These are phyloP conservation scores for Trichechus manatus DNA, from an alignment of 2,113 vertebrate species.

Conservation along the genomic window DNA sequence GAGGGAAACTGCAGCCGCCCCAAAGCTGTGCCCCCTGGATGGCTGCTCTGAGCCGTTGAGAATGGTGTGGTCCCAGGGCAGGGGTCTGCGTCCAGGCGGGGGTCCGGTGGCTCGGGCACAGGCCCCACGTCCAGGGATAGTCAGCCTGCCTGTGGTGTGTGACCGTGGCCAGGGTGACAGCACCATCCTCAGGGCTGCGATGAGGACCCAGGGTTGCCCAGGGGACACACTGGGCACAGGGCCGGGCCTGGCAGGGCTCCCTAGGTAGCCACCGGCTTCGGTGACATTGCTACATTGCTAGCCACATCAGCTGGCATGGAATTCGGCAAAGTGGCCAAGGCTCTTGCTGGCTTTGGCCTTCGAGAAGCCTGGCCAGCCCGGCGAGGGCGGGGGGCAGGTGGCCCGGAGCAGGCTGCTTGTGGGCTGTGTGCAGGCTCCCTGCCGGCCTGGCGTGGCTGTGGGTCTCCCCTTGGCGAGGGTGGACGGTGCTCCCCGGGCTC, in stretches of 20 bases:
- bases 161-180: neutral
- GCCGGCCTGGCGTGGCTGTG: too few relatives aligned
- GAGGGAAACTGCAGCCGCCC: neutral
- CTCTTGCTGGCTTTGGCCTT: neutral
- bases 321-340: neutral
- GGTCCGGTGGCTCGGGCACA: neutral
- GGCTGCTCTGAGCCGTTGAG: neutral
- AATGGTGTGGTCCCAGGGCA: rapidly evolving
- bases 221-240: rapidly evolving
- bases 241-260: neutral
- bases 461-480: neutral
- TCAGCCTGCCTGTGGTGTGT: neutral
- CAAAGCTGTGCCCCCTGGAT: neutral
- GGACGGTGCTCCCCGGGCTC: neutral
- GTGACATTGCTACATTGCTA: neutral
- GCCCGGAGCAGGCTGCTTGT: neutral
- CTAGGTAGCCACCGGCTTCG: rapidly evolving
- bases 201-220: neutral
- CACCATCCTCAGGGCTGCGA: rapidly evolving
- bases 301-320: neutral
- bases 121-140: too few relatives aligned
- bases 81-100: neutral
- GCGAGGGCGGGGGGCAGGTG: neutral
- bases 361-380: neutral
- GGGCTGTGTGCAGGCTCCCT: neutral